These are phyloP conservation scores for Tetramorium parvispinum DNA, from an alignment of 1,140 invertebrate species.

Conservation along the genomic window DNA sequence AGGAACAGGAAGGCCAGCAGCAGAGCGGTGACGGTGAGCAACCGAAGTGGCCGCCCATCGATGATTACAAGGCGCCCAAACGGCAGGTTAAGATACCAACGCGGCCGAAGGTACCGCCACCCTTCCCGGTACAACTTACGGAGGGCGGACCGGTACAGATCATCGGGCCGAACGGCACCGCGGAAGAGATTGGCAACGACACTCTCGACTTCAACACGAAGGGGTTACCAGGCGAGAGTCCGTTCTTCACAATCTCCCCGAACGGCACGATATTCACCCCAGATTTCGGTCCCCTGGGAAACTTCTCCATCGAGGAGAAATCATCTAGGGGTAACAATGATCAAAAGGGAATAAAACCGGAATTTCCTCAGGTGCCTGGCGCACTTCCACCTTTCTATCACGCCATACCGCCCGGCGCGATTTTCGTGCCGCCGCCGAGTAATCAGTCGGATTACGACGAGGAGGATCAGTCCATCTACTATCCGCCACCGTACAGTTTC, in stretches of 20 bases:
- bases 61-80: constrained; percentile 92
- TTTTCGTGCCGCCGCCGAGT: constrained; percentile 89
- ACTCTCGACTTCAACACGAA: constrained; percentile 74
- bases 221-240: constrained; percentile 80
- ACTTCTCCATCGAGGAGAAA: constrained; percentile 52
- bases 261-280: constrained; percentile 87
- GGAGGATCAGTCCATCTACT: constrained; percentile 95
- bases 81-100: constrained; percentile 92
- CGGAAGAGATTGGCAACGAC: constrained; percentile 82
- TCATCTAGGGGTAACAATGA: constrained; percentile 50
- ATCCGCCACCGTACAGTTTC: constrained; percentile 95
- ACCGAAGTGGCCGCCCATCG: constrained; percentile 91
- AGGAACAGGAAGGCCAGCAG: constrained; percentile 77
- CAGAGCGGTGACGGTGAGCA: constrained; percentile 80
- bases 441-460: constrained; percentile 92
- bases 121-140: constrained; percentile 94
- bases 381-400: constrained; percentile 87
- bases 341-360: constrained; percentile 65
- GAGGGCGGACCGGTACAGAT: constrained; percentile 92
- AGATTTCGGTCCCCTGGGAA: constrained; percentile 79
- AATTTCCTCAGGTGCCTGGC: constrained; percentile 26
- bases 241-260: constrained; percentile 76
- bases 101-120: constrained; percentile 92
- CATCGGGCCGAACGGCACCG: constrained; percentile 88
- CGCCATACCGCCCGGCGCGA: constrained; percentile 88